A percentile compares a stretch with the other conserved stretches of the same genome.
phyloP scores from a whole-genome alignment of 2,888 invertebrate genomes.

The Xestoiulus laeticollis region DNA sequence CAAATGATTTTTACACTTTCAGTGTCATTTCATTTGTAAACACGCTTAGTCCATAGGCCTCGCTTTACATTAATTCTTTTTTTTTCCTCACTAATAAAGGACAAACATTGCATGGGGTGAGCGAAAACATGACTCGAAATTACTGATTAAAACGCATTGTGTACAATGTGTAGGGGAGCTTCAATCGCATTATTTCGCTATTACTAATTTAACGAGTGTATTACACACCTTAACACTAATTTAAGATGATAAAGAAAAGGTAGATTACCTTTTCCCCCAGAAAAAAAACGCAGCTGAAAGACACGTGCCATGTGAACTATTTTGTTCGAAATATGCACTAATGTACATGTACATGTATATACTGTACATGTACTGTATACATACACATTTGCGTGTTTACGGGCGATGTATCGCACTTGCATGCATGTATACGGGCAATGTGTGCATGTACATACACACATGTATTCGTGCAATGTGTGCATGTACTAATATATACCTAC shows the following conservation, averaged over 20 bases:
- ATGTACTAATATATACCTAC: too few relatives aligned
- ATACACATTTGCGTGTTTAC: too few relatives aligned
- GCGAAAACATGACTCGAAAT: conserved; percentile 26
- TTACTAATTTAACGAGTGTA: not conserved
- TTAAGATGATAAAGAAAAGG: not conserved
- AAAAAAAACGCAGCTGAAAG: too few relatives aligned
- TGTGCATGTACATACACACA: too few relatives aligned
- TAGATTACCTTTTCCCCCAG: not conserved
- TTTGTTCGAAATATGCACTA: too few relatives aligned
- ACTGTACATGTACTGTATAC: too few relatives aligned
- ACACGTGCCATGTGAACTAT: not conserved
- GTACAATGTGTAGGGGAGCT: conserved; percentile 13
- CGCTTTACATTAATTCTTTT: not conserved
- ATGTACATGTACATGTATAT: too few relatives aligned
- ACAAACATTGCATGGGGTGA: conserved; percentile 26
- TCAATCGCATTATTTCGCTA: not conserved
- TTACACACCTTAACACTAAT: conserved; percentile 16
- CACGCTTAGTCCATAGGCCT: conserved; percentile 26
- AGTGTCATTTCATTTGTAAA: conserved; percentile 26
- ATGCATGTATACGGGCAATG: too few relatives aligned
- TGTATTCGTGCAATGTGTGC: too few relatives aligned
- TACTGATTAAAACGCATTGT: conserved; percentile 19
- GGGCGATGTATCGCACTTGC: too few relatives aligned
- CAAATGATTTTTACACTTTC: conserved; percentile 26
- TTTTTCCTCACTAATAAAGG: not conserved